Evolutionary conservation across 2,888 invertebrate species (phyloP), one percentile per base, ranked within the genome.

Genomic region (Tiliacea citrago): DNA sequence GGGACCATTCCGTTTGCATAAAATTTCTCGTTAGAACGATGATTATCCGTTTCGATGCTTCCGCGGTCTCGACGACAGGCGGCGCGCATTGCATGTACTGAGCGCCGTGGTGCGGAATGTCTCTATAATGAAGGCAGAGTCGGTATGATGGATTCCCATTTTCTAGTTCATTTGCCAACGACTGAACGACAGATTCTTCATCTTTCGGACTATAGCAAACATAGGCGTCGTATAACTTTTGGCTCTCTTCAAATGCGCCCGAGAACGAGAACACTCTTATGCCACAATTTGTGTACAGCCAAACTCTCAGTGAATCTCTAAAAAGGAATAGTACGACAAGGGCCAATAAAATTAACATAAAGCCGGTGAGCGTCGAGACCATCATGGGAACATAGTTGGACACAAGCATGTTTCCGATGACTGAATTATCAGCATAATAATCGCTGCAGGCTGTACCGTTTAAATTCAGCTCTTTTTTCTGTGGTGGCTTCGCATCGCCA

Each of bases 141-240:
- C 98, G 97, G 90, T 98, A 98, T 29, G 98, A 97, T 24, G 98
- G 98, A 85, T 97, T 97, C 42, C 98, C 98, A 89, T 98, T 98
- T 94, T 99, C 99, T 89, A 99, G 95, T 91, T 98, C 98, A 70
- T 98, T 98, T 57, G 98, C 98, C 85, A 99, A 97, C 68, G 98
- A 98, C 90, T 98, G 98, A 79, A 98, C 97, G 8, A 99, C 98
- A 92, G 98, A 98, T 92, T 98, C 98, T 91, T 99, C 98, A 94
- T 99, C 99, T 95, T 98, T 98, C 61, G 98, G 98, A 88, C 98
- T 98, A 95, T 99, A 99, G 90, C 99, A 98, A 21, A 99, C 98
- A 93, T 99, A 99, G 66, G 98, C 99, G 92, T 99, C 99, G 94
- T 98, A 99, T 49, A 98, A 96, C 90, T 98, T 98, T 90, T 98